Evolutionary conservation across 2,113 vertebrate species (phyloP), one percentile per base, ranked within the genome.

Genomic region (Cryptomyrus ogoouensis): DNA sequence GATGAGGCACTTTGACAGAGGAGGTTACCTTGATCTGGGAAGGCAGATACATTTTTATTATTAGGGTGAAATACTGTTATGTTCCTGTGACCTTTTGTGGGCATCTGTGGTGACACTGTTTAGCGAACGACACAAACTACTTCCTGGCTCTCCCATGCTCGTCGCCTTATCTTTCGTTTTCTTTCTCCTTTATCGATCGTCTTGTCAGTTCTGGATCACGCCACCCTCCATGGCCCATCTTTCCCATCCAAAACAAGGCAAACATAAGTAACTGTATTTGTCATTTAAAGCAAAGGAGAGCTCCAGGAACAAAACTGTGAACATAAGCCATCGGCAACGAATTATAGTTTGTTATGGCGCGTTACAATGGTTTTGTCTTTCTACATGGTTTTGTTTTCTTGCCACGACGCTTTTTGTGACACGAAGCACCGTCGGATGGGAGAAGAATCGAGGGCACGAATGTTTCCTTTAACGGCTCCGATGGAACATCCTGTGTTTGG

Each of bases 401-500:
- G 7, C 35, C 10, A 42, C 9, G 62, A 49, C 5, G 17, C 19
- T 31, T 9, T 84, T 46, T 58, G 89, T 35, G 39, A n/a, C 56
- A 44, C 8, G 31, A 9, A 77, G 17, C 80, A 31, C 8, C 27
- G 46, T 62, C 42, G 52, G 49, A 62, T 27, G 42, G 44, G 24
- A 39, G 52, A 84, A 62, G 39, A 53, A 44, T 56, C 52, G 42
- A 52, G 49, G 50, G 80, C 39, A 62, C 42, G 21, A 24, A 46
- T 52, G 46, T 56, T 88, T 24, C 15, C 62, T 62, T 44, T 70
- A 53, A 46, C 83, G 21, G 89, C 56, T 56, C 62, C 56, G 35
- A 80, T 47, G 49, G 58, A 91, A 83, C 77, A 85, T 74, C 74
- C 31, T 89, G 89, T 74, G 70, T 88, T 91, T 88, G 35, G 90